A percentile compares a stretch with the other conserved stretches of the same genome.
phyloP scores from a whole-genome alignment of 2,888 invertebrate genomes.

The Gisinianus flammeolus region DNA sequence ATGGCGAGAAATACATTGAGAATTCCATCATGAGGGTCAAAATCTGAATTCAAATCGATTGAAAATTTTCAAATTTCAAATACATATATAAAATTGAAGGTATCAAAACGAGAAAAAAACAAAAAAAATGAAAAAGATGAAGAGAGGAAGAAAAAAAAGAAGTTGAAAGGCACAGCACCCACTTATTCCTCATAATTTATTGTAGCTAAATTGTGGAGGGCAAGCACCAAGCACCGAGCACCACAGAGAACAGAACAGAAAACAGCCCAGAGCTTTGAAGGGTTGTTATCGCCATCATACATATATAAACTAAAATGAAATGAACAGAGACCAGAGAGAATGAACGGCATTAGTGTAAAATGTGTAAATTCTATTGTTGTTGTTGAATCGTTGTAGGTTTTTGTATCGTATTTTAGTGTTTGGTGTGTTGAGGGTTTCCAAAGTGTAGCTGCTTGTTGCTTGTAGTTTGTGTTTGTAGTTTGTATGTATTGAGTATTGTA shows the following conservation, averaged over 20 bases:
- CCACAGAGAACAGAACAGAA: no score
- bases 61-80: background rate
- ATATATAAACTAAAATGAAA: background rate
- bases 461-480: no score
- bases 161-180: background rate
- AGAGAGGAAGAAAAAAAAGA: background rate
- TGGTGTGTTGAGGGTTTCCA: no score
- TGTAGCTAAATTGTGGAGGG: slow-evolving; percentile 20
- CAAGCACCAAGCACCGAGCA: background rate
- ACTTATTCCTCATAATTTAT: slow-evolving; percentile 33
- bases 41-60: no score
- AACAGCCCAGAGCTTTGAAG: background rate
- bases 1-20: no score
- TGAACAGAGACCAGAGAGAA: background rate
- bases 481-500: no score
- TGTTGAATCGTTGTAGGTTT: background rate
- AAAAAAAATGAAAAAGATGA: background rate
- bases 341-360: no score
- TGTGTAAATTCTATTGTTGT: background rate
- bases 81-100: background rate
- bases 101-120: background rate
- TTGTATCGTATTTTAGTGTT: no score
- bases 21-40: no score
- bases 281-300: background rate
- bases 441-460: no score